Conservation (phyloP, 35 echinoderm and acorn worm genomes). For the Chiridota heheva region DNA sequence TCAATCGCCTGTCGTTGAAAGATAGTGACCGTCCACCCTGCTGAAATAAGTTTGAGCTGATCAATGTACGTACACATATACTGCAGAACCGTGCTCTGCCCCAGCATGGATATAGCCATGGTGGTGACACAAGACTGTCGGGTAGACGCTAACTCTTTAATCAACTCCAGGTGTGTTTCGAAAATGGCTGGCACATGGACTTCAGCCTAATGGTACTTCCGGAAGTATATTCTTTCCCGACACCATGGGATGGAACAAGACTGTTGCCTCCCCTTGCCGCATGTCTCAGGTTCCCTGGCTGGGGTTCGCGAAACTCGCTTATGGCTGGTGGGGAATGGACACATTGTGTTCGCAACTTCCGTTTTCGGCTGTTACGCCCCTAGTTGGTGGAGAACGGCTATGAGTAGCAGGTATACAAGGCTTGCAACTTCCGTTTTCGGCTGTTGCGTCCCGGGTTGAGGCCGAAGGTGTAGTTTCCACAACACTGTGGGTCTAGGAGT, state of each 20-base stretch:
- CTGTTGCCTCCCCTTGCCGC: background rate
- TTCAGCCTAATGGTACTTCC: slow-evolving; percentile 2
- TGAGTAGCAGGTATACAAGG: background rate
- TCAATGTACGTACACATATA: background rate
- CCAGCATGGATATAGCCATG: background rate
- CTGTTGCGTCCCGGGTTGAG: background rate
- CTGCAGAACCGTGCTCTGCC: background rate
- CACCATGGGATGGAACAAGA: background rate
- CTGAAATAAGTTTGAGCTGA: background rate
- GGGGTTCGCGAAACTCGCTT: background rate
- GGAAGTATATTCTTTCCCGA: background rate
- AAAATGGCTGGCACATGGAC: slow-evolving; percentile 3
- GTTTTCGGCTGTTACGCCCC: too few species aligned
- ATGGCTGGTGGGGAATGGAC: background rate
- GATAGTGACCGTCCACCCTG: background rate
- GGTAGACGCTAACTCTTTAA: background rate
- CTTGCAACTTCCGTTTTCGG: too few species aligned
- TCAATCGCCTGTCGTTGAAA: background rate
- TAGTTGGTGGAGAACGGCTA: background rate
- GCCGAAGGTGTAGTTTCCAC: background rate
- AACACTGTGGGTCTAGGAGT: background rate
- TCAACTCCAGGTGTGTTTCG: background rate
- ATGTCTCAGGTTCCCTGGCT: background rate
- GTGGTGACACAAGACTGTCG: background rate
- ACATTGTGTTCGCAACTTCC: too few species aligned